phyloP scores from a whole-genome alignment of 1,140 invertebrate genomes.

The Zelostemma sp. region DNA sequence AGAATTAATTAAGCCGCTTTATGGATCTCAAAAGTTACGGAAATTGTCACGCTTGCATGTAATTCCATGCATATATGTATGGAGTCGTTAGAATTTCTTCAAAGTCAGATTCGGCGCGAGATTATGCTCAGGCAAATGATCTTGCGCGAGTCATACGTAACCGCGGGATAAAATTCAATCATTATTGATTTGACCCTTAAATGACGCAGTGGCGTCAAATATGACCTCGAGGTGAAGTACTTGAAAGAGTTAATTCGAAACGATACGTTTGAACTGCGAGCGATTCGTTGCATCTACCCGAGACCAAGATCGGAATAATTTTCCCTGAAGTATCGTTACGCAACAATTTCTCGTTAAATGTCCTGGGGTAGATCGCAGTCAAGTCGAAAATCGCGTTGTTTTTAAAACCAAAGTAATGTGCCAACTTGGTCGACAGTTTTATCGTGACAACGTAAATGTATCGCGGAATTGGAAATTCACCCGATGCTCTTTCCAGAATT shows the following conservation, averaged over 20 bases:
- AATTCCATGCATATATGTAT: constrained; percentile 26
- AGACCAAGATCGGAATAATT: neutral
- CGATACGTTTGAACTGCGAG: constrained; percentile 23
- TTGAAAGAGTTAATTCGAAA: constrained; percentile 32
- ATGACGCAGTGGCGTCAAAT: constrained; percentile 42
- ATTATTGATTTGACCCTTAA: constrained; percentile 46
- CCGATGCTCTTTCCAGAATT: too few species aligned
- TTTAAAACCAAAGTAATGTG: too few species aligned
- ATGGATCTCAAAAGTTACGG: constrained; percentile 11
- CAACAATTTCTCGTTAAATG: neutral
- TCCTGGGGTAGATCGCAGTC: neutral
- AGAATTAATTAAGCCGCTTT: constrained; percentile 29
- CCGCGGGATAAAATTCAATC: constrained; percentile 30
- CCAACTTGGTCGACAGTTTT: too few species aligned
- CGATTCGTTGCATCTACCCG: neutral
- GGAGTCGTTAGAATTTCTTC: neutral
- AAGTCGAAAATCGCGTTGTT: too few species aligned
- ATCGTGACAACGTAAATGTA: too few species aligned
- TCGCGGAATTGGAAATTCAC: too few species aligned
- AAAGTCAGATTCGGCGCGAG: neutral
- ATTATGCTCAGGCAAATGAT: neutral
- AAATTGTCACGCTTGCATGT: constrained; percentile 35
- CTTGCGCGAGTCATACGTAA: constrained; percentile 5
- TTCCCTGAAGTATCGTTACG: neutral
- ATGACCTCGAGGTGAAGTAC: constrained; percentile 36